Conservation (phyloP, 1,140 invertebrate species). For the Harpegnathos saltator region DNA sequence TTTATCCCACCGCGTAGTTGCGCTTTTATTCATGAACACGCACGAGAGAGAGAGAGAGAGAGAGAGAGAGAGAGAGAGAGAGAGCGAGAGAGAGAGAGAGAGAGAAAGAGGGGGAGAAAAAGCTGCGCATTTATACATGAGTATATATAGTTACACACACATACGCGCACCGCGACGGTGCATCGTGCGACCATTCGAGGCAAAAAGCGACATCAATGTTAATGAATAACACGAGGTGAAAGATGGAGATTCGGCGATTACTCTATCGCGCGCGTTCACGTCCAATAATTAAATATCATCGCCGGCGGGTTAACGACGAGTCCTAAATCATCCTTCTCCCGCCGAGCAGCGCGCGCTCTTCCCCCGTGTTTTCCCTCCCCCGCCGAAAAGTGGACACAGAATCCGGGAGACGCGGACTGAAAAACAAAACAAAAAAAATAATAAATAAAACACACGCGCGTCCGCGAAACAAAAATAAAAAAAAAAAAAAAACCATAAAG, state of each 20-base stretch:
- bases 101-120: too few relatives aligned
- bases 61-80: too few relatives aligned
- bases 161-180: background rate
- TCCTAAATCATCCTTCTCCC: background rate
- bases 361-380: background rate
- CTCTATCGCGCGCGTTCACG: conserved; percentile 1
- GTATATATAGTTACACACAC: conserved; percentile 13
- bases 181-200: conserved; percentile 29
- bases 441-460: too few relatives aligned
- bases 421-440: background rate
- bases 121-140: background rate
- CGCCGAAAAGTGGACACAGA: background rate
- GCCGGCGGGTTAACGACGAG: background rate
- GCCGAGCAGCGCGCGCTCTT: background rate
- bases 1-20: conserved; percentile 61
- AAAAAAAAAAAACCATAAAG: background rate
- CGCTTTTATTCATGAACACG: conserved; percentile 73
- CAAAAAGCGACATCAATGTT: conserved; percentile 47
- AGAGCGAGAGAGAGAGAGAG: too few relatives aligned
- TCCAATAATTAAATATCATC: conserved; percentile 41
- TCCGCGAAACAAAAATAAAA: too few relatives aligned
- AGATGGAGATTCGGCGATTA: background rate
- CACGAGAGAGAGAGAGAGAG: conserved; percentile 21
- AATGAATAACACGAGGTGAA: conserved; percentile 59
- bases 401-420: conserved; percentile 11